Evolutionary conservation across 2,888 invertebrate genomes (phyloP), one percentile per base, ranked within the genome.

Genomic region (Andrena praecox): DNA sequence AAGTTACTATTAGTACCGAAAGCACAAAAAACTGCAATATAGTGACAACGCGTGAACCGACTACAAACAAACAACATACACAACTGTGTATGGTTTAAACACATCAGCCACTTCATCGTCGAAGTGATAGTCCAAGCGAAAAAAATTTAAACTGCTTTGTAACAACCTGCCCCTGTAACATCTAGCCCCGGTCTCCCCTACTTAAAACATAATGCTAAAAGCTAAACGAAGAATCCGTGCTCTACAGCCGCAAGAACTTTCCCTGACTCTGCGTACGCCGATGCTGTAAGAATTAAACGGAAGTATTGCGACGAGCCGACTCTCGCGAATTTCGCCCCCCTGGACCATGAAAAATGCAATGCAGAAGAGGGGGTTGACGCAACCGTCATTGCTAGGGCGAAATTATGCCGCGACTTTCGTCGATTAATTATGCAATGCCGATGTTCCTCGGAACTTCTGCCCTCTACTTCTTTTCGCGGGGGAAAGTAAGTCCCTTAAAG

Each of bases 381-480:
- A 20, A 24, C n/a, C 60, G 7, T 63, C 54, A 69, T 63, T 12
- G 35, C 12, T 12, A n/a, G 3, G 8, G 8, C 10, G 62, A 69
- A 69, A 35, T 75, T 70, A 12, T 5, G 24, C 54, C 31, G 20
- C 20, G 63, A 59, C 68, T 74, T 68, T 50, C 29, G 31, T 56
- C 20, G 78, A 69, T 79, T 79, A 79, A 79, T 79, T 79, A 79
- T 79, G 79, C 76, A 79, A 70, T 12, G 20, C 52, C 69, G 79
- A 70, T 75, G 52, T 56, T 69, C 64, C 24, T 42, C 69, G 59
- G 64, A 79, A 79, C 64, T 79, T 79, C 24, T 50, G 10, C 29
- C 75, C 4, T 24, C 31, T 4, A 16, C 67, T 67, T 52, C 60
- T 68, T 75, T 64, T 62, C 72, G 50, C 59, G n/a, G 5, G 20